These are phyloP conservation scores for Trachelus troglodyta DNA, from an alignment of 2,888 invertebrate genomes.

Conservation along the genomic window DNA sequence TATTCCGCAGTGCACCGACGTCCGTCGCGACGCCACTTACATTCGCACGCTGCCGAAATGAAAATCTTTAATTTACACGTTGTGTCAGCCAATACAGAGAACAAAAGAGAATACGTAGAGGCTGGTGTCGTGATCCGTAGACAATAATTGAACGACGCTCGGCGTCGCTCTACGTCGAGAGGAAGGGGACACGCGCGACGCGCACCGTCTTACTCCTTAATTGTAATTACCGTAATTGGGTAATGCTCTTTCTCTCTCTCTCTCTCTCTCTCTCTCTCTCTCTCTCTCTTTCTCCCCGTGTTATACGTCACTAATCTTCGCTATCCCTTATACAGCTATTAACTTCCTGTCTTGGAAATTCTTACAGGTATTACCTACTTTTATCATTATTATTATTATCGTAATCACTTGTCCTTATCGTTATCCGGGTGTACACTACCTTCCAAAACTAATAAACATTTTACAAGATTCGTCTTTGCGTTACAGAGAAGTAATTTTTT, in stretches of 20 bases:
- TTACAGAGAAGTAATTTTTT: too few species aligned
- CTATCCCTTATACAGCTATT: not conserved
- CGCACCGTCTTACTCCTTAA: slow-evolving; percentile 26
- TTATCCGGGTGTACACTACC: too few species aligned
- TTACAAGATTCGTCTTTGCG: too few species aligned
- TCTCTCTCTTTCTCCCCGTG: not conserved
- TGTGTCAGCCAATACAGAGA: not conserved
- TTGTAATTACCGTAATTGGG: slow-evolving; percentile 37
- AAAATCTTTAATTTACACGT: slow-evolving; percentile 34
- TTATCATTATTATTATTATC: too few species aligned
- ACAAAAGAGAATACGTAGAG: too few species aligned
- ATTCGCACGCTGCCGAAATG: slow-evolving; percentile 39
- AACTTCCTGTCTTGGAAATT: too few species aligned
- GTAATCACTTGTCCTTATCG: too few species aligned
- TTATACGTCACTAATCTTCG: not conserved
- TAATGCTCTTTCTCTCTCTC: slow-evolving; percentile 20
- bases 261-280: slow-evolving; percentile 2
- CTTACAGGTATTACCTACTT: too few species aligned
- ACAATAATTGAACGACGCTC: slow-evolving; percentile 32
- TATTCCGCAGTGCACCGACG: slow-evolving; percentile 24
- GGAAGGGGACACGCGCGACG: slow-evolving; percentile 16
- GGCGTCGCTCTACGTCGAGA: not conserved
- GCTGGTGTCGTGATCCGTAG: too few species aligned
- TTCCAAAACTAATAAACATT: too few species aligned
- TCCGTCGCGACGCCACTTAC: slow-evolving; percentile 53